These are phyloP conservation scores for Azorinus chamasolen DNA, from an alignment of 2,888 invertebrate species.

Conservation along the genomic window DNA sequence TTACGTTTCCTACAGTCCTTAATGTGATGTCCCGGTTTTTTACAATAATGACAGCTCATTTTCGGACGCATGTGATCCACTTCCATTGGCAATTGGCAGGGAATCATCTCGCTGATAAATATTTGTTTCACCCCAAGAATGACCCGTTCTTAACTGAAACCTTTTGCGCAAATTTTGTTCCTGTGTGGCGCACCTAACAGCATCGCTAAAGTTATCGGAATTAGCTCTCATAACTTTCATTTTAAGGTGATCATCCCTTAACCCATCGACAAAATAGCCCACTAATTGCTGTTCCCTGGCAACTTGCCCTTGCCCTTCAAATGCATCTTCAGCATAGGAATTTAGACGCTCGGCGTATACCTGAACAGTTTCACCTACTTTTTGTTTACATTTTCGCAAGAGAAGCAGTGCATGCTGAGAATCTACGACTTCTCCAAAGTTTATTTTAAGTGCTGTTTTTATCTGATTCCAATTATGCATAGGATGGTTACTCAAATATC, in stretches of 20 bases:
- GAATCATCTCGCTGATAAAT: neutral
- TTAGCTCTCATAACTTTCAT: constrained; percentile 34
- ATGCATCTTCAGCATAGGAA: constrained; percentile 34
- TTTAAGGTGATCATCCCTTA: constrained; percentile 26
- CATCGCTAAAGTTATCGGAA: constrained; percentile 16
- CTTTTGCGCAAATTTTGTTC: constrained; percentile 40
- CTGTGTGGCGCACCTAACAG: constrained; percentile 8
- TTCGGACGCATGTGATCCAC: constrained; percentile 9
- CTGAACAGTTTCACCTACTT: constrained; percentile 18
- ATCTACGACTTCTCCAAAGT: constrained; percentile 39
- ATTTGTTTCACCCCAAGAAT: neutral
- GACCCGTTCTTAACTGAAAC: constrained; percentile 31
- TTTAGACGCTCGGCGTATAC: constrained; percentile 29
- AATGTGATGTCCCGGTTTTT: constrained; percentile 2
- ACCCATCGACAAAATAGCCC: constrained; percentile 25
- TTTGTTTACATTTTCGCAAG: constrained; percentile 28
- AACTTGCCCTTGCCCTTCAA: constrained; percentile 11
- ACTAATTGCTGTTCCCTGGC: constrained; percentile 17
- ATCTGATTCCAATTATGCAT: constrained; percentile 1
- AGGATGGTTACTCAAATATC: constrained; percentile 18
- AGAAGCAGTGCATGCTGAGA: constrained; percentile 33
- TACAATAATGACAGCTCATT: constrained; percentile 10
- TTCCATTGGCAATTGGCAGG: constrained; percentile 35
- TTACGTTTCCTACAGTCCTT: constrained; percentile 10
- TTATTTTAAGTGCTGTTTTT: constrained; percentile 8